phyloP scores from a whole-genome alignment of 2,113 vertebrate genomes.

The Esox niger region DNA sequence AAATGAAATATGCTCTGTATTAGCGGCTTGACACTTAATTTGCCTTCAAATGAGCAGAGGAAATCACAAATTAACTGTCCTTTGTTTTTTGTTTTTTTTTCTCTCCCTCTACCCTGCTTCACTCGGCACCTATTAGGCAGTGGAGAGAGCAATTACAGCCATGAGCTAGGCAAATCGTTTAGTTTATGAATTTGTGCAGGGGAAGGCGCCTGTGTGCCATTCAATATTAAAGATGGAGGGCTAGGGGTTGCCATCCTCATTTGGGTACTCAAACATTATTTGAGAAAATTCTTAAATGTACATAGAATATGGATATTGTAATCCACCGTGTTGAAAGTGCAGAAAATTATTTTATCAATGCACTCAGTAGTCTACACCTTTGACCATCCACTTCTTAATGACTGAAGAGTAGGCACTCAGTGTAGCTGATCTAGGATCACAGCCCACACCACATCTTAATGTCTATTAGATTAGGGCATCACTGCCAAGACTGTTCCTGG shows the following conservation, averaged over 20 bases:
- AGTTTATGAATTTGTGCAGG: slow-evolving; percentile 84
- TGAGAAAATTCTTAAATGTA: slow-evolving; percentile 23
- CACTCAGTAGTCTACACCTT: background rate
- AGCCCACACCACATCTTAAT: too few species aligned
- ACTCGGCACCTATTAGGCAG: slow-evolving; percentile 88
- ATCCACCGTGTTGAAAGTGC: background rate
- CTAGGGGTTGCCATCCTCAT: slow-evolving; percentile 20
- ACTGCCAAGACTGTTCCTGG: too few species aligned
- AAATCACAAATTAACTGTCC: slow-evolving; percentile 99
- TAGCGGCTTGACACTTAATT: slow-evolving; percentile 99
- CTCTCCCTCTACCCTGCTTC: slow-evolving; percentile 47
- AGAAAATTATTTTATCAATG: background rate
- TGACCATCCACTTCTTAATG: background rate
- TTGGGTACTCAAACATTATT: slow-evolving; percentile 23
- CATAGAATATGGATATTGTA: background rate
- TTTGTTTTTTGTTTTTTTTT: slow-evolving; percentile 93
- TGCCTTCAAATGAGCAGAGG: slow-evolving; percentile 98
- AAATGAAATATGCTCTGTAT: slow-evolving; percentile 99
- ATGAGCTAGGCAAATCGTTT: slow-evolving; percentile 81
- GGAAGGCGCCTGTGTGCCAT: slow-evolving; percentile 66
- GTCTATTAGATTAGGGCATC: too few species aligned
- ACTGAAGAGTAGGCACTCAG: background rate
- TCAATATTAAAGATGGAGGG: slow-evolving; percentile 66
- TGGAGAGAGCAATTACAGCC: slow-evolving; percentile 91
- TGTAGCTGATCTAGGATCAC: too few species aligned